Evolutionary conservation across 1,140 invertebrate species (phyloP), one percentile per base, ranked within the genome.

Genomic region (Temnothorax longispinosus): DNA sequence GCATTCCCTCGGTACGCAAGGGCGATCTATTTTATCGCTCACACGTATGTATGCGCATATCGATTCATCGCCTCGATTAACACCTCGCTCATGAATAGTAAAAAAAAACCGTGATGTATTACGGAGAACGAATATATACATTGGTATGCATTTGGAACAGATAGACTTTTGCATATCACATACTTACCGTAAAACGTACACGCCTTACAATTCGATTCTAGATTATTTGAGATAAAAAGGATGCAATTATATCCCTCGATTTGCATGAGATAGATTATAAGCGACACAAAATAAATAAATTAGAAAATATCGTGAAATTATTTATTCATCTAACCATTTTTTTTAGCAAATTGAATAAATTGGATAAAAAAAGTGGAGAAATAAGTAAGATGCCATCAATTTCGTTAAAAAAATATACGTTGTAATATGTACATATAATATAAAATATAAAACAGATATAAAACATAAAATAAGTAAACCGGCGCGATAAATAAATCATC

Each of bases 11-110:
- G 44, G 27, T 74, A 58, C 44, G 11, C 47, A 67, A 80, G 15
- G 38, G 52, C 41, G 50, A 82, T 82, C n/a, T 72, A 82, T 74
- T 82, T 58, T 13, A 72, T 72, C 27, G 1, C 44, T 8, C 10
- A 18, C 10, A 32, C n/a, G 7, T 27, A 32, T 27, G 15, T 27
- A 32, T 27, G 15, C n/a, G 13, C 27, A 35, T 71, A 56, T 72
- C 7, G 52, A 71, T 71, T 81, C 50, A 56, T 15, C 52, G 21
- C 21, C n/a, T 72, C 27, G 38, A 72, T 82, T 56, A 58, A 72
- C 64, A 41, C 71, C 32, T 10, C 8, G 38, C 27, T 71, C 15
- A 82, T 38, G 32, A 56, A 74, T 56, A 56, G 50, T 11, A 52
- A 74, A 44, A 27, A 21, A 21, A 60, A 64, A 15, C 0, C n/a